A percentile compares a stretch with the other conserved stretches of the same genome.
These are phyloP conservation scores for Xestia sexstrigata DNA, from an alignment of 2,888 invertebrate species.

Conservation along the genomic window DNA sequence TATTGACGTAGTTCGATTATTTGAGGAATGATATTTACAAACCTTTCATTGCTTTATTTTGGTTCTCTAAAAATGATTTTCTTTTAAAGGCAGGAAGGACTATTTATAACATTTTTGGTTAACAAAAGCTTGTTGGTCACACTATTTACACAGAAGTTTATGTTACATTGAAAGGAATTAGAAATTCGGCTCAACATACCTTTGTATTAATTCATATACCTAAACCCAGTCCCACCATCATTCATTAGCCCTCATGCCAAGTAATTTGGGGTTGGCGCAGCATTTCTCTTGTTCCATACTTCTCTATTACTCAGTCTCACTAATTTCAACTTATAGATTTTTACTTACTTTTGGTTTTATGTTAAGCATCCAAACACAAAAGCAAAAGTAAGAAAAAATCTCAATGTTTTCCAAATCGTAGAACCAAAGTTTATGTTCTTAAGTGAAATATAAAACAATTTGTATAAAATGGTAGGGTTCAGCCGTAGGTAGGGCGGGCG, in stretches of 20 bases:
- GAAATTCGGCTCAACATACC: neutral
- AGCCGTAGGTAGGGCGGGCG: slow-evolving; percentile 47
- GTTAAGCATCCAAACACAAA: neutral
- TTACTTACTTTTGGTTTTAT: neutral
- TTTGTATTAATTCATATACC: neutral
- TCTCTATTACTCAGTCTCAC: neutral
- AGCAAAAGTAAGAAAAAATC: slow-evolving; percentile 27
- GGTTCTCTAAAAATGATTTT: neutral
- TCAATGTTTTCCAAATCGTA: slow-evolving; percentile 18
- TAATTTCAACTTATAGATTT: neutral
- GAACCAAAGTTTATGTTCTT: slow-evolving; percentile 55
- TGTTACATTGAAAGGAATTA: neutral
- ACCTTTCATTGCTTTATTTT: neutral
- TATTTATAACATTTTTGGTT: neutral
- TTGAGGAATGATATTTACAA: slow-evolving; percentile 8
- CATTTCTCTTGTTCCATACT: too few species aligned
- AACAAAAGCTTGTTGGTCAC: neutral
- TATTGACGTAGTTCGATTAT: slow-evolving; percentile 25
- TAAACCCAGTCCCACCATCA: neutral
- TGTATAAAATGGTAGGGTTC: slow-evolving; percentile 67
- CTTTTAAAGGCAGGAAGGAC: neutral
- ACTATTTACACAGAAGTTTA: neutral
- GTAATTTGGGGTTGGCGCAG: too few species aligned
- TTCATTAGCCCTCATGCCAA: too few species aligned
- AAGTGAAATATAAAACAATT: slow-evolving; percentile 79